A percentile compares a stretch with the other conserved stretches of the same genome.
Evolutionary conservation across 2,888 invertebrate species (phyloP).

Genomic region (Mantis religiosa): DNA sequence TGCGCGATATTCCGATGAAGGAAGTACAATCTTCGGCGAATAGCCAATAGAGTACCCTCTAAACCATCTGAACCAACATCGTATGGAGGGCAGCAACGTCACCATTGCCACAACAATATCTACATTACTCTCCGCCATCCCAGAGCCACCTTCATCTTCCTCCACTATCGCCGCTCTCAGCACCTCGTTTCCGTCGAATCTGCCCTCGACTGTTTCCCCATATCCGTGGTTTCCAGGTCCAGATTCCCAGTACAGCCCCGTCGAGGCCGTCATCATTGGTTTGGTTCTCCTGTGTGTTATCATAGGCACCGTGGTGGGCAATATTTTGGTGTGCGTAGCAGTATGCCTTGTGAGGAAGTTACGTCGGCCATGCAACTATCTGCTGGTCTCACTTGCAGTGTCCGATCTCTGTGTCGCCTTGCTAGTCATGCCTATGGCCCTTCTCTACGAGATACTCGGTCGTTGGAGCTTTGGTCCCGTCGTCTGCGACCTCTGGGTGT

Average conservation of each 20-base stretch:
- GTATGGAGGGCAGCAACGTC: slow-evolving; percentile 15
- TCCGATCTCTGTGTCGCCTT: slow-evolving; percentile 94
- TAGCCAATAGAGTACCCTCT: background rate
- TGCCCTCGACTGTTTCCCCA: background rate
- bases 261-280: slow-evolving; percentile 62
- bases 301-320: slow-evolving; percentile 77
- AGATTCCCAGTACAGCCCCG: slow-evolving; percentile 44
- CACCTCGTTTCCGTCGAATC: background rate
- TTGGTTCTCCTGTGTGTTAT: slow-evolving; percentile 53
- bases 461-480: slow-evolving; percentile 90
- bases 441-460: slow-evolving; percentile 88
- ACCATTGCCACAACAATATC: background rate
- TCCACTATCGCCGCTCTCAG: background rate
- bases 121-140: background rate
- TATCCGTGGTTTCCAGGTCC: slow-evolving; percentile 41
- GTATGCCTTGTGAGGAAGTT: slow-evolving; percentile 91
- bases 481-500: slow-evolving; percentile 94
- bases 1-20: background rate
- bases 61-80: background rate
- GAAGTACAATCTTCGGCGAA: background rate
- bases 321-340: slow-evolving; percentile 91
- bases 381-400: slow-evolving; percentile 90
- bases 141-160: background rate
- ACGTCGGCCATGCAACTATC: slow-evolving; percentile 83
- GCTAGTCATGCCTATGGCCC: slow-evolving; percentile 96